Conservation (phyloP, 2,888 invertebrate species). For the Melanostoma scalare region DNA sequence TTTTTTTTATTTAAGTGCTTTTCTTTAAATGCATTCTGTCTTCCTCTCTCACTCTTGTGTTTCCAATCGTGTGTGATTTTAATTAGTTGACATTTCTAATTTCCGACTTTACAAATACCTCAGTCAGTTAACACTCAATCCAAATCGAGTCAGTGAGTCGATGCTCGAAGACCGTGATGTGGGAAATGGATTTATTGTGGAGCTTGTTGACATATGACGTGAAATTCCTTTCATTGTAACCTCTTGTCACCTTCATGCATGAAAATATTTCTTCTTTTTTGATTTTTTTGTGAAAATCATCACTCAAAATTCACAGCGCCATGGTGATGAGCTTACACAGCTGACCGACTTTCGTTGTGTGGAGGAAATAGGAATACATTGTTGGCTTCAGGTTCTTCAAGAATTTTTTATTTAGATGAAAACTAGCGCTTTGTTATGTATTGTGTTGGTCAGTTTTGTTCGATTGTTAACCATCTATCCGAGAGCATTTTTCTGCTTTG, state of each 20-base stretch:
- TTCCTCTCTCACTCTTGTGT: background rate
- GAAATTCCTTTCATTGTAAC: slow-evolving; percentile 47
- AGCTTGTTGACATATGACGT: slow-evolving; percentile 37
- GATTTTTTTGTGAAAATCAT: slow-evolving; percentile 13
- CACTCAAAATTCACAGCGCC: background rate
- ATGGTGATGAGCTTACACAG: no score
- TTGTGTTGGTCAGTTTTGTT: no score
- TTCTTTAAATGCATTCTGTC: slow-evolving; percentile 11
- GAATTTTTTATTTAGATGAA: no score
- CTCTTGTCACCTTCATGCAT: slow-evolving; percentile 59
- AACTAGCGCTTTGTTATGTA: no score
- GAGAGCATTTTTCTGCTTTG: no score
- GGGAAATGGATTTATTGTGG: slow-evolving; percentile 19
- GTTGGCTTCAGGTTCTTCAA: no score
- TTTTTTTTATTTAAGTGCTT: slow-evolving; percentile 33
- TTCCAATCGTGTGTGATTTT: slow-evolving; percentile 14
- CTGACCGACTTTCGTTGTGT: no score
- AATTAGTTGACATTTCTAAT: slow-evolving; percentile 28
- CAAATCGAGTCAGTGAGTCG: slow-evolving; percentile 2
- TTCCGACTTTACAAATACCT: slow-evolving; percentile 12
- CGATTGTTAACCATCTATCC: no score
- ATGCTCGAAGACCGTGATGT: slow-evolving; percentile 18
- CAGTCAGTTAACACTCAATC: slow-evolving; percentile 51
- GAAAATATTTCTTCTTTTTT: background rate
- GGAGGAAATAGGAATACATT: no score